Evolutionary conservation across 2,888 invertebrate species (phyloP).

Genomic region (Theodoxus fluviatilis): DNA sequence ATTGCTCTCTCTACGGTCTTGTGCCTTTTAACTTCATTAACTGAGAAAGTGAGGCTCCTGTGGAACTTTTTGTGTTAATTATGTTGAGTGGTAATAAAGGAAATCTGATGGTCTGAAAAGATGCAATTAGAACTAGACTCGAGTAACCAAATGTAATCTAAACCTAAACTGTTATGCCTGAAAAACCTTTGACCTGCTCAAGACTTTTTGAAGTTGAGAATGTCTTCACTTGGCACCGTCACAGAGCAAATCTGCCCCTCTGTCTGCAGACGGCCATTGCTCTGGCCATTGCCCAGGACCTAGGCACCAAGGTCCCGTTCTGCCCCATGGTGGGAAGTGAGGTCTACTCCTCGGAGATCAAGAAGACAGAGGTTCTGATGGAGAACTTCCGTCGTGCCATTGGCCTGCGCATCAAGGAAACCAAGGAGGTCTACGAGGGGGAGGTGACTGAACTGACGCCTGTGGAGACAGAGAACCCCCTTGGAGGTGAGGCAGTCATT

Average conservation of each 20-base stretch:
- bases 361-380: slow-evolving; percentile 99
- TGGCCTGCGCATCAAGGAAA: slow-evolving; percentile 80
- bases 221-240: no score
- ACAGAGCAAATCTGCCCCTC: no score
- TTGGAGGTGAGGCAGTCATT: slow-evolving; percentile 86
- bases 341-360: slow-evolving; percentile 97
- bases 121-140: background rate
- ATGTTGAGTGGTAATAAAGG: background rate
- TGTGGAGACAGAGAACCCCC: slow-evolving; percentile 94
- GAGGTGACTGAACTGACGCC: slow-evolving; percentile 99
- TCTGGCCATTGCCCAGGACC: slow-evolving; percentile 94
- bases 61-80: background rate
- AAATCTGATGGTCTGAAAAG: background rate
- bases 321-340: slow-evolving; percentile 74
- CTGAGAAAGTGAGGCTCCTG: no score
- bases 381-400: slow-evolving; percentile 98
- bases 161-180: no score
- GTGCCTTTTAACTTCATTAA: no score
- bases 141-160: background rate
- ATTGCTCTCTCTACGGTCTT: no score
- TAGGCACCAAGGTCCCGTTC: slow-evolving; percentile 85
- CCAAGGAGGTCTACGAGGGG: slow-evolving; percentile 99
- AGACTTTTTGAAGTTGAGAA: no score
- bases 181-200: no score
- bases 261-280: slow-evolving; percentile 85